Conservation (phyloP, 2,113 vertebrate species). For the Dipodomys stephensi region DNA sequence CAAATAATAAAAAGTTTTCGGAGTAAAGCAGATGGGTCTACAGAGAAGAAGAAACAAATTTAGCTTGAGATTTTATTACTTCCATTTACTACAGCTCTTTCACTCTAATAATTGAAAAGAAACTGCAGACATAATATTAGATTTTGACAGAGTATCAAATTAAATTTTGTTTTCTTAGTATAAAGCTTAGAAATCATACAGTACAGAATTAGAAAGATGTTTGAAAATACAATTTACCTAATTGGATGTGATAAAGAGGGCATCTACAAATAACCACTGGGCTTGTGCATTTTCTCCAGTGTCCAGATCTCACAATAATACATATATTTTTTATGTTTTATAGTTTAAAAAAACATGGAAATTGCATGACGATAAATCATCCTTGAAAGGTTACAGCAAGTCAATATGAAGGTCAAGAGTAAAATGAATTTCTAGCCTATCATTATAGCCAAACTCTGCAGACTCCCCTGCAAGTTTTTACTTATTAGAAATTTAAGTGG, state of each 20-base stretch:
- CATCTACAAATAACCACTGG: conserved; percentile 60
- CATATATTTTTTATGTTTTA: conserved; percentile 34
- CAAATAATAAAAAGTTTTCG: background rate
- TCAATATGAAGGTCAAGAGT: conserved; percentile 69
- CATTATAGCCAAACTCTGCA: conserved; percentile 53
- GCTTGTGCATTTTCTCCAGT: conserved; percentile 52
- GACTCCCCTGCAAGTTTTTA: conserved; percentile 57
- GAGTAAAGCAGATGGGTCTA: background rate
- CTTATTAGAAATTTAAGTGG: conserved; percentile 71
- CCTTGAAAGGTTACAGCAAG: conserved; percentile 38
- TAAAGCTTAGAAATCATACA: conserved; percentile 65
- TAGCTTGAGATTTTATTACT: conserved; percentile 67
- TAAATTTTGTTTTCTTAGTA: conserved; percentile 75
- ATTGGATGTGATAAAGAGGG: conserved; percentile 53
- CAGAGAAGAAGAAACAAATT: conserved; percentile 34
- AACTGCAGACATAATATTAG: conserved; percentile 57
- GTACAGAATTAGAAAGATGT: conserved; percentile 69
- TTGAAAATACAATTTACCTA: conserved; percentile 78
- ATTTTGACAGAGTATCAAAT: conserved; percentile 76
- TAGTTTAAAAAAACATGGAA: conserved; percentile 38
- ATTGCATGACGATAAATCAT: conserved; percentile 46
- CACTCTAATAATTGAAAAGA: conserved; percentile 63
- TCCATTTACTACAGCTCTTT: conserved; percentile 56
- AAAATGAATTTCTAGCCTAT: conserved; percentile 64
- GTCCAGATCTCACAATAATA: conserved; percentile 43